Conservation (phyloP, 2,113 vertebrate species). For the Mormyrus iriodes region DNA sequence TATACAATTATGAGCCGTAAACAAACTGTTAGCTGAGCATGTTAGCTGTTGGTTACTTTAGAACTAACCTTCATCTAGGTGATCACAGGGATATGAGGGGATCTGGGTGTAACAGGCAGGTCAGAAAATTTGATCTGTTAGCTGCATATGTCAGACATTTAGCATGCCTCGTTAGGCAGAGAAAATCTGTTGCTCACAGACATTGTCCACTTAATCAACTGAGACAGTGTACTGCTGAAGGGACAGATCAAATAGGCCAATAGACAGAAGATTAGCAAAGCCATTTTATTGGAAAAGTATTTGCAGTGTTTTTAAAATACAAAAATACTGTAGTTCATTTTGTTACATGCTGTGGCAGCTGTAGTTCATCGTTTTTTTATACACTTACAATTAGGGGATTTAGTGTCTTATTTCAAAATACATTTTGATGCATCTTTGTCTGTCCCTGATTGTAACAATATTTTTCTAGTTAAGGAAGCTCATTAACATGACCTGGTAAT, state of each 20-base stretch:
- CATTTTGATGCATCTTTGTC: no score
- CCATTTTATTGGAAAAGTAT: no score
- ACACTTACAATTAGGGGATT: no score
- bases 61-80: background rate
- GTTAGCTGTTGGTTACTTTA: background rate
- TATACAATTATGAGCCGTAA: background rate
- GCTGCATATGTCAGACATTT: background rate
- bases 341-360: no score
- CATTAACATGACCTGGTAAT: no score
- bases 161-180: background rate
- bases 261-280: background rate
- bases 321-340: no score
- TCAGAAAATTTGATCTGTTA: background rate
- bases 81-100: background rate
- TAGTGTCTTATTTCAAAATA: no score
- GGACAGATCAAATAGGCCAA: background rate
- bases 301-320: no score
- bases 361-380: no score
- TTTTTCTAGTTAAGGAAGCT: no score
- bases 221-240: background rate
- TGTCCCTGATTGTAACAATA: no score
- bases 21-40: background rate
- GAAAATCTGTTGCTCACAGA: background rate
- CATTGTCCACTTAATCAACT: background rate
- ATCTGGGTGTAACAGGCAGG: background rate